Percentiles rank a stretch among this genome's conserved stretches.
Conservation (phyloP, 2,797 vertebrate species). For the Amblyraja radiata region DNA sequence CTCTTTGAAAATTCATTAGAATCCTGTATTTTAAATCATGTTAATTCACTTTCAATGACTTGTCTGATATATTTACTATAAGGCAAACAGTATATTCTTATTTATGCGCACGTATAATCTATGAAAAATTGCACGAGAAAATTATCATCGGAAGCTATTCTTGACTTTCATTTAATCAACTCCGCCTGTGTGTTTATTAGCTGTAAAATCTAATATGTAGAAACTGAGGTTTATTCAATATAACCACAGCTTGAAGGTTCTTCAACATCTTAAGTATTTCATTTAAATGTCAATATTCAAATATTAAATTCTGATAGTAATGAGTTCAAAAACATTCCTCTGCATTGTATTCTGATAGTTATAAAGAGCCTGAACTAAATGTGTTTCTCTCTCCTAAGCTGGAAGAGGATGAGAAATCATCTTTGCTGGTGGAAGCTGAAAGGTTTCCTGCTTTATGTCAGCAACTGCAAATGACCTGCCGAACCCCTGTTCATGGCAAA, state of each 20-base stretch:
- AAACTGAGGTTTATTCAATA: background rate
- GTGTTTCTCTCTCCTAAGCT: conserved; percentile 58
- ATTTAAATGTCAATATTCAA: conserved; percentile 6
- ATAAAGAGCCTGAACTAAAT: background rate
- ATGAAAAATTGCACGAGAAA: background rate
- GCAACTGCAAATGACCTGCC: conserved; percentile 79
- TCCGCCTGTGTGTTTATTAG: conserved; percentile 23
- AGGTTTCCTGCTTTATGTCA: conserved; percentile 77
- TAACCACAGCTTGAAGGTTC: background rate
- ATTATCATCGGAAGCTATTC: conserved; percentile 1
- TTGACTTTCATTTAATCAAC: background rate
- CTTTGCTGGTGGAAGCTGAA: conserved; percentile 78
- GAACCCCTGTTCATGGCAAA: conserved; percentile 79
- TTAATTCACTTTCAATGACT: background rate
- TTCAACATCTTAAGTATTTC: background rate
- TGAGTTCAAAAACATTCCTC: background rate
- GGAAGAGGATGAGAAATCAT: conserved; percentile 72
- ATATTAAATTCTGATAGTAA: background rate
- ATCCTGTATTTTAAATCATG: background rate
- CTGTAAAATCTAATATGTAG: conserved; percentile 2
- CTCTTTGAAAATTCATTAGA: conserved; percentile 8
- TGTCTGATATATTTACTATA: background rate
- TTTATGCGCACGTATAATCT: background rate
- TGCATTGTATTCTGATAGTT: background rate
- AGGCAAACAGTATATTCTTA: background rate